Conservation (phyloP, 2,797 vertebrate species). For the Somateria mollissima region DNA sequence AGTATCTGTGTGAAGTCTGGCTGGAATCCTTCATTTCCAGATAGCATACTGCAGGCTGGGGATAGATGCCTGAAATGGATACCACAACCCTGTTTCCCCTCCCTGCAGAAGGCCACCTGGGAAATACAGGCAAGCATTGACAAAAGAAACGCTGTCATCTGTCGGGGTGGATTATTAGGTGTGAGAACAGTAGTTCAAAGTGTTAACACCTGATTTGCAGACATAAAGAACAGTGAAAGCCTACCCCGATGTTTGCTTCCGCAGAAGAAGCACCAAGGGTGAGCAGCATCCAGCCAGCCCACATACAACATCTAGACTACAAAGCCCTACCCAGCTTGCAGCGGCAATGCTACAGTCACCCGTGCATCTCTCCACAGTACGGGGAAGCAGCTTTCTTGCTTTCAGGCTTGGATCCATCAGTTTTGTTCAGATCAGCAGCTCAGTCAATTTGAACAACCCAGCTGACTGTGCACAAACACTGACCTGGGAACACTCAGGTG, state of each 20-base stretch:
- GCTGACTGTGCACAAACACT: neutral
- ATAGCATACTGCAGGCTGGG: neutral
- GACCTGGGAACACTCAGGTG: neutral
- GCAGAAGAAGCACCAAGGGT: neutral
- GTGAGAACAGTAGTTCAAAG: neutral
- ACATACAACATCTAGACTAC: neutral
- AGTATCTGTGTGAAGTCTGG: neutral
- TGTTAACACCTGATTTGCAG: neutral
- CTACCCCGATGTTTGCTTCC: neutral
- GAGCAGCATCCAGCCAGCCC: neutral
- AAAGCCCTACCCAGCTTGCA: neutral
- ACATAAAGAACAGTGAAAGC: neutral
- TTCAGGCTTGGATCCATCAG: neutral
- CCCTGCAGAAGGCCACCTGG: neutral
- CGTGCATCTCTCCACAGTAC: neutral
- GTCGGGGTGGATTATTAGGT: neutral
- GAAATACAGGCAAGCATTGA: neutral
- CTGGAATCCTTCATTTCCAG: neutral
- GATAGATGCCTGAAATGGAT: neutral
- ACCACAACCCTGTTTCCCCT: accelerated
- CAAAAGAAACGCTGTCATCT: neutral
- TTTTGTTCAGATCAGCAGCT: neutral
- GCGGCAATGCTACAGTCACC: neutral
- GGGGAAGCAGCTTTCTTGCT: neutral
- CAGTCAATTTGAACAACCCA: neutral